phyloP scores from a whole-genome alignment of 2,113 vertebrate species.

The Mohoua ochrocephala region DNA sequence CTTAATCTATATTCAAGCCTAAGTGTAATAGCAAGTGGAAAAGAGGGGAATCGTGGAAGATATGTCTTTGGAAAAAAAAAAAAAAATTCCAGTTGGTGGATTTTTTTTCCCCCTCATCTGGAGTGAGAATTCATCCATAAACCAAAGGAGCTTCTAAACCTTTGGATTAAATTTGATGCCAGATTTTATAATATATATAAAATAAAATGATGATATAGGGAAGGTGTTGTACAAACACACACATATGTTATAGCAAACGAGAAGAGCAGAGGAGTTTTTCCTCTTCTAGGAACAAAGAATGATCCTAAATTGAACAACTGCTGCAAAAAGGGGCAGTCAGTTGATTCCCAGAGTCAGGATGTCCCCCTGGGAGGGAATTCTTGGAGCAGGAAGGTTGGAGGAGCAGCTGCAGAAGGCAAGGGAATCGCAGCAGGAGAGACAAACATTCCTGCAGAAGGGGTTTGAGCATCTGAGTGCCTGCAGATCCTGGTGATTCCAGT shows the following conservation, averaged over 20 bases:
- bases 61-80: background rate
- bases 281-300: background rate
- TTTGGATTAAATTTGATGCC: background rate
- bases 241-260: background rate
- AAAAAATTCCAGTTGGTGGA: background rate
- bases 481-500: background rate
- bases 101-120: background rate
- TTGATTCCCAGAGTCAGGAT: background rate
- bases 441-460: background rate
- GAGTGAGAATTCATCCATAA: background rate
- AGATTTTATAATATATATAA: background rate
- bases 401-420: background rate
- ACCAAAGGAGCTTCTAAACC: background rate
- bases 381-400: background rate
- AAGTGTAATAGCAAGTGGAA: background rate
- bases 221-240: background rate
- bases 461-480: background rate
- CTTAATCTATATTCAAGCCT: slow-evolving; percentile 20
- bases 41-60: background rate
- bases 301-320: background rate
- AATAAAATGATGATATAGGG: background rate
- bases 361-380: background rate
- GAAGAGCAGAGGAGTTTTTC: background rate
- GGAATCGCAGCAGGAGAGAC: background rate
- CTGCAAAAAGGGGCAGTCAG: background rate